A percentile compares a stretch with the other conserved stretches of the same genome.
These are phyloP conservation scores for Ceyx melanurus DNA, from an alignment of 2,113 vertebrate species.

Conservation along the genomic window DNA sequence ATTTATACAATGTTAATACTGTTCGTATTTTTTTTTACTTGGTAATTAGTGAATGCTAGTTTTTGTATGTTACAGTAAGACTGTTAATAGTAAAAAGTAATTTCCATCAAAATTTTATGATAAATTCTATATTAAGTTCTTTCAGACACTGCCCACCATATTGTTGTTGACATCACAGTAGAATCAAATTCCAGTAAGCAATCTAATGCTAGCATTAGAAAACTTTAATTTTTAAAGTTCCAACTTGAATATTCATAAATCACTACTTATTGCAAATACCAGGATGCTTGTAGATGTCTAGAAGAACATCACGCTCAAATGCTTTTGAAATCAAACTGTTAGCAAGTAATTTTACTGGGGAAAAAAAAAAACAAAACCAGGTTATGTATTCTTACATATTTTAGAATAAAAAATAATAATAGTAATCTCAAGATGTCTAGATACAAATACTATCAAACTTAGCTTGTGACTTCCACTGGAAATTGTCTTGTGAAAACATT, in stretches of 20 bases:
- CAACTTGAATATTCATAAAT: neutral
- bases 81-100: neutral
- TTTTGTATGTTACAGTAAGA: neutral
- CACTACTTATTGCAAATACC: neutral
- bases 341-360: neutral
- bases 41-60: neutral
- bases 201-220: neutral
- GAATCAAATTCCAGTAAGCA: neutral
- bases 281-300: neutral
- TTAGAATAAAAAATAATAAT: neutral
- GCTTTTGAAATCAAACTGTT: neutral
- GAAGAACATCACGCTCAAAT: neutral
- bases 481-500: neutral
- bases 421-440: neutral
- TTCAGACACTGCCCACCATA: neutral
- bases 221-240: neutral
- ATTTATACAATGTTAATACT: neutral
- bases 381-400: neutral
- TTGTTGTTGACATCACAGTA: neutral
- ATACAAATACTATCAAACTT: neutral
- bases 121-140: neutral
- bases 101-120: neutral
- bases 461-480: neutral
- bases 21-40: neutral
- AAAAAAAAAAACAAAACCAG: neutral